Conservation (phyloP, 1,140 invertebrate genomes). For the Diabrotica undecimpunctata region DNA sequence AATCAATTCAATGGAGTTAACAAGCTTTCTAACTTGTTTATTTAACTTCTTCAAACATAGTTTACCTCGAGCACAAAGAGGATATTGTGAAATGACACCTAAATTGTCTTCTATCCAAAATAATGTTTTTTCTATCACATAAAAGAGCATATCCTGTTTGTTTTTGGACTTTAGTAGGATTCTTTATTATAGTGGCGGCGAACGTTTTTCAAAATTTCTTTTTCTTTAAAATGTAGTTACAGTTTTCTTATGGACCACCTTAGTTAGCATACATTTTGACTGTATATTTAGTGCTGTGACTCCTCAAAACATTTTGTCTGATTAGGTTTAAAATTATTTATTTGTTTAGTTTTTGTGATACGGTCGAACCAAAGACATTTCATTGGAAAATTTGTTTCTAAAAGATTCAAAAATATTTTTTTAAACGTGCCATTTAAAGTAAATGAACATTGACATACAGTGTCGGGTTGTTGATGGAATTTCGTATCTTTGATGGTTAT, state of each 20-base stretch:
- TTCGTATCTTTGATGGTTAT: background rate
- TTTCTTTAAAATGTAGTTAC: no score
- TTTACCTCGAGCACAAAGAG: no score
- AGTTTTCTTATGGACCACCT: background rate
- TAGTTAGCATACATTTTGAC: conserved; percentile 39
- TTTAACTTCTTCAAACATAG: no score
- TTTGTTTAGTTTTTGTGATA: conserved; percentile 43
- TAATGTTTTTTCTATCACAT: no score
- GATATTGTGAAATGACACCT: no score
- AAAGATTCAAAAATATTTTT: conserved; percentile 39
- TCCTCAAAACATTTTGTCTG: conserved; percentile 41
- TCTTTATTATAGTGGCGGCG: no score
- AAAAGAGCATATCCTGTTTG: no score
- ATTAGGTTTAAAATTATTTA: conserved; percentile 44
- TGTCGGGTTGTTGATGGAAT: conserved; percentile 16
- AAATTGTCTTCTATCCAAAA: no score
- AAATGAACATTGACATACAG: conserved; percentile 17
- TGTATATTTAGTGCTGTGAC: conserved; percentile 47
- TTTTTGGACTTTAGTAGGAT: no score
- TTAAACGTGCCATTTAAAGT: conserved; percentile 41
- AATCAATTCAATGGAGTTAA: no score
- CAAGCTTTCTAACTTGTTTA: no score
- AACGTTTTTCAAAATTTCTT: no score
- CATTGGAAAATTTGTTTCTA: conserved; percentile 32
- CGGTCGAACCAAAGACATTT: conserved; percentile 45